Evolutionary conservation across 2,113 vertebrate genomes (phyloP), one percentile per base, ranked within the genome.

Genomic region (Cyrtonyx montezumae): DNA sequence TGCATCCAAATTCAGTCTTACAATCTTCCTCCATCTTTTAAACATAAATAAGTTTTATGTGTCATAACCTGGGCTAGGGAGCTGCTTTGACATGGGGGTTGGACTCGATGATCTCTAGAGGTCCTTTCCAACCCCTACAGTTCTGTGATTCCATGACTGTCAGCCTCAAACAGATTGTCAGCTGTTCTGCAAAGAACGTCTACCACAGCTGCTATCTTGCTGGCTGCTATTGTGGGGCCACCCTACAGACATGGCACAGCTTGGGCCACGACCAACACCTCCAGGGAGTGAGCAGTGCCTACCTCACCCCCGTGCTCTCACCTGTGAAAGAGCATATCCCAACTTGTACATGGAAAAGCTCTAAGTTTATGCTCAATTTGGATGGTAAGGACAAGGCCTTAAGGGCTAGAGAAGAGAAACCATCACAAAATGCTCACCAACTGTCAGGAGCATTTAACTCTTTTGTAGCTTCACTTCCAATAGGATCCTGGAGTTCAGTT

Each of bases 171-270:
- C 14, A 53, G 26, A 16, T 1, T 61, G 49, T 46, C 34, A 78
- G 63, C 19, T 28, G 13, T 1, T 49, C 49, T 0, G 0, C 32
- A 78, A 74, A 51, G n/a, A 53, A 10, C 28, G 7, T 40, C 36
- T 40, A 17, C 28, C 10, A 12, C 7, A 17, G 61, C 25, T 19
- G 37, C 11, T 17, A 40, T 5, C 32, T 34, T 21, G 19, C 32
- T 59, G n/a, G 30, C 49, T 4, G 6, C 55, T 18, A 32, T 23
- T 6, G 13, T 36, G 58, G 36, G 59, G 15, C 23, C 15, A 10
- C 23, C 37, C 25, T 17, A 28, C 16, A 63, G 37, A 40, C 25
- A 63, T 5, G 16, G 59, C 3, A 5, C 4, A 12, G 19, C 26
- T 12, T 43, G 34, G 65, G 40, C 49, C 46, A 51, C 6, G 0